These are phyloP conservation scores for Dasyprocta punctata DNA, from an alignment of 2,113 vertebrate species.

Conservation along the genomic window DNA sequence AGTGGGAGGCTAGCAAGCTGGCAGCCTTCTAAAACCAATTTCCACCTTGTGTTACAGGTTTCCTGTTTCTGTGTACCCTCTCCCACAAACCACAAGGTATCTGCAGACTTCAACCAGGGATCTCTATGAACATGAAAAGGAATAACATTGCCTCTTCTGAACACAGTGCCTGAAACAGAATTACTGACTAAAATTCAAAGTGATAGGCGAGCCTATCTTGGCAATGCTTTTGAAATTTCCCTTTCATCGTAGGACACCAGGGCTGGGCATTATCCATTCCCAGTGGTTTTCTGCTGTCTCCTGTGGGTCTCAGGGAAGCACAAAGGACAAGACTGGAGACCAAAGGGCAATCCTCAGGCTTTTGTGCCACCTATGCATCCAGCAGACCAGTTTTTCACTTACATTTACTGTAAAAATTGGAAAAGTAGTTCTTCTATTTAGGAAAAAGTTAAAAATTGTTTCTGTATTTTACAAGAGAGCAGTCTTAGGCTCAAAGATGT, in stretches of 20 bases:
- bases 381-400: background rate
- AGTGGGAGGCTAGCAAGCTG: background rate
- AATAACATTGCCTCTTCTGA: constrained; percentile 59
- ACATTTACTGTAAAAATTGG: background rate
- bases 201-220: background rate
- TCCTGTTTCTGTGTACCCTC: background rate
- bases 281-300: background rate
- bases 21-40: background rate
- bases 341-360: background rate
- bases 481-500: background rate
- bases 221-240: constrained; percentile 33
- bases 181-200: constrained; percentile 69
- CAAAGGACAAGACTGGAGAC: background rate
- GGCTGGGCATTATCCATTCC: background rate
- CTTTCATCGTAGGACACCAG: constrained; percentile 53
- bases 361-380: background rate
- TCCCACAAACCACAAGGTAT: background rate
- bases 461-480: background rate
- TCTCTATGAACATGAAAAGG: constrained; percentile 56
- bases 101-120: background rate
- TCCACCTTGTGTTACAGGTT: background rate
- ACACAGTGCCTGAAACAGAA: constrained; percentile 58
- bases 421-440: background rate
- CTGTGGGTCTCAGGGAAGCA: background rate
- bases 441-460: background rate